Evolutionary conservation across 1,140 invertebrate species (phyloP), one percentile per base, ranked within the genome.

Genomic region (Drosophila serrata): DNA sequence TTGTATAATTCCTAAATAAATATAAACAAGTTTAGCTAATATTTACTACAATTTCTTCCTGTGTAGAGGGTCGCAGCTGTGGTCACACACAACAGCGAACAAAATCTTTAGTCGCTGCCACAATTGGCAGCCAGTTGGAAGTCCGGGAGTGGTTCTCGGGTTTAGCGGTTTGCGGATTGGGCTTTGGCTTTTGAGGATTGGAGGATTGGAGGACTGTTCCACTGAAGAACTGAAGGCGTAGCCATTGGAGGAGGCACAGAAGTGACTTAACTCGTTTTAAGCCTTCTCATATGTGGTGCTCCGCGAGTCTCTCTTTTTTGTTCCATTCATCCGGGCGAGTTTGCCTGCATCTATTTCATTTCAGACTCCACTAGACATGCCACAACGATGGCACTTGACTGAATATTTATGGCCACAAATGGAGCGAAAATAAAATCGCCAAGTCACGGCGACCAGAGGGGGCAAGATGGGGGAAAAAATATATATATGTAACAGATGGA

Each of bases 351-450:
- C 84, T 88, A 88, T 90, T 90, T 90, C 85, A 88, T 84, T 90
- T 85, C 60, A 84, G 88, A 90, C 84, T 88, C 81, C 81, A 90
- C 63, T 85, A 88, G 81, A 85, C 81, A 81, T 84, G 85, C 85
- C 79, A 78, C 81, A 75, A 84, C 81, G 74, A 88, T 88, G 84
- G 90, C 85, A 88, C 85, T 90, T 88, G 85, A 88, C 85, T 88
- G 85, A 88, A 88, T 88, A 88, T 88, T 88, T 88, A 88, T 88
- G 85, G 78, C 85, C 85, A 81, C 81, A 88, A 88, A 90, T 88
- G 85, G 85, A 88, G 85, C 85, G 85, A 90, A 88, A 88, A 88
- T 84, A 88, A 88, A 88, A 88, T 88, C 85, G 84, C 84, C 84
- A 90, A 88, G 80, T 87, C 85, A 87, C 73, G 84, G 84, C 45